Evolutionary conservation across 2,888 invertebrate genomes (phyloP).

Genomic region (Sisyra nigra): DNA sequence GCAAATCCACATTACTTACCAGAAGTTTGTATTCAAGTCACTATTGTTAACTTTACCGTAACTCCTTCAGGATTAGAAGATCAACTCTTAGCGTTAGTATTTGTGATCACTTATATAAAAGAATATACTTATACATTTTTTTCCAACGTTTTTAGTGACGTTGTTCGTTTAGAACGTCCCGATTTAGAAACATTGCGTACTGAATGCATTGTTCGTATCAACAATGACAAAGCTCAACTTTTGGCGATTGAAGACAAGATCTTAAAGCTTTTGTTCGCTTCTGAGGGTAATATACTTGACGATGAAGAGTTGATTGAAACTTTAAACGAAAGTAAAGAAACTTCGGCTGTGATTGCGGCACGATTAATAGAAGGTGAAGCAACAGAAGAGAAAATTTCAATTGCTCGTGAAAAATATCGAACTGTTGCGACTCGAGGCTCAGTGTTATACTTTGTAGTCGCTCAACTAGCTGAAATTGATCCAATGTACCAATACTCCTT

Average conservation of each 20-base stretch:
- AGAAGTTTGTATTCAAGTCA: conserved; percentile 84
- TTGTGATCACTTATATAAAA: conserved; percentile 11
- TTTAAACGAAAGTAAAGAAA: conserved; percentile 78
- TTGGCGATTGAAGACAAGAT: conserved; percentile 84
- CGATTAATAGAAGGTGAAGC: conserved; percentile 73
- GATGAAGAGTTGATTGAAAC: conserved; percentile 88
- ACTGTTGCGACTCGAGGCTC: conserved; percentile 77
- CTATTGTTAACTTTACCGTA: conserved; percentile 84
- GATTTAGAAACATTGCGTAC: conserved; percentile 70
- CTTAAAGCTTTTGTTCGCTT: conserved; percentile 60
- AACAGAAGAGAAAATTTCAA: conserved; percentile 71
- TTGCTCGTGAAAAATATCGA: conserved; percentile 73
- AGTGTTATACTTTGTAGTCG: conserved; percentile 79
- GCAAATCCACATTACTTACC: conserved; percentile 89
- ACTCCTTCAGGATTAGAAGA: conserved; percentile 82
- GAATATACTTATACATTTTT: conserved; percentile 2
- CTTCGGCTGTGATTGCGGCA: conserved; percentile 79
- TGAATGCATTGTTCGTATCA: conserved; percentile 71
- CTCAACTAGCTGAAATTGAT: conserved; percentile 76
- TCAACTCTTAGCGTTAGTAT: conserved; percentile 71
- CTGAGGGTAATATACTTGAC: conserved; percentile 82
- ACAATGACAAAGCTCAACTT: conserved; percentile 68
- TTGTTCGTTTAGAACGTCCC: conserved; percentile 80
- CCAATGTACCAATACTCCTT: conserved; percentile 94
- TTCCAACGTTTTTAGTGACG: conserved; percentile 38